Percentiles rank a stretch among this genome's conserved stretches.
These are phyloP conservation scores for Mormyrus iriodes DNA, from an alignment of 2,113 vertebrate species.

Conservation along the genomic window DNA sequence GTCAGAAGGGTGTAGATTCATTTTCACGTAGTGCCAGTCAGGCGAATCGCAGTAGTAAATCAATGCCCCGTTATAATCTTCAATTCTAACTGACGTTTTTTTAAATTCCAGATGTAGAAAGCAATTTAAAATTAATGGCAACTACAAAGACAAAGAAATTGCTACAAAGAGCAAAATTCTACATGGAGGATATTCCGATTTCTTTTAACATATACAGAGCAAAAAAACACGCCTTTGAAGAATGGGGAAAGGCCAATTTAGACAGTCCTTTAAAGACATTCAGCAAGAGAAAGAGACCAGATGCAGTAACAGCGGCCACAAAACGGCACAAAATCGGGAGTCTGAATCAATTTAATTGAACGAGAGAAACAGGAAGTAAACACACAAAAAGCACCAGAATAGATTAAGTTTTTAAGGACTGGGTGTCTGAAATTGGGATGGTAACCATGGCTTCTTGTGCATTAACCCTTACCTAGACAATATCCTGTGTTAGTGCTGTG, in stretches of 20 bases:
- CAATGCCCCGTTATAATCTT: not conserved
- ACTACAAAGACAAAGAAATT: not conserved
- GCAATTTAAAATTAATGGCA: not conserved
- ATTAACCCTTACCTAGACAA: not conserved
- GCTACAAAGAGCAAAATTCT: not conserved
- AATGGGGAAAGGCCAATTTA: not conserved
- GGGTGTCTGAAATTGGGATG: not conserved
- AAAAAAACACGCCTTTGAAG: not conserved
- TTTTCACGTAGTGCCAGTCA: not conserved
- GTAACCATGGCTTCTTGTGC: not conserved
- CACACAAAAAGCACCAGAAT: not conserved
- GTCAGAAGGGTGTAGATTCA: not conserved
- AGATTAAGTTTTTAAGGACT: not conserved
- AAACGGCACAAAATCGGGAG: not conserved
- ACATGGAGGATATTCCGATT: not conserved
- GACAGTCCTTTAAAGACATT: not conserved
- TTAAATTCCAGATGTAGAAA: not conserved
- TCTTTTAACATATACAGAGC: not conserved
- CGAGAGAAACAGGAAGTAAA: not conserved
- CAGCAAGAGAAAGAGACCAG: not conserved
- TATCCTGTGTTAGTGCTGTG: not conserved
- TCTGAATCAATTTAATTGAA: not conserved
- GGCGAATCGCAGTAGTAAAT: not conserved
- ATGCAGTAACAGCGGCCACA: not conserved
- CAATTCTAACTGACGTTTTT: not conserved